Percentiles rank a stretch among this genome's conserved stretches.
Conservation (phyloP, 1,140 invertebrate species). For the Zaprionus gabonicus region DNA sequence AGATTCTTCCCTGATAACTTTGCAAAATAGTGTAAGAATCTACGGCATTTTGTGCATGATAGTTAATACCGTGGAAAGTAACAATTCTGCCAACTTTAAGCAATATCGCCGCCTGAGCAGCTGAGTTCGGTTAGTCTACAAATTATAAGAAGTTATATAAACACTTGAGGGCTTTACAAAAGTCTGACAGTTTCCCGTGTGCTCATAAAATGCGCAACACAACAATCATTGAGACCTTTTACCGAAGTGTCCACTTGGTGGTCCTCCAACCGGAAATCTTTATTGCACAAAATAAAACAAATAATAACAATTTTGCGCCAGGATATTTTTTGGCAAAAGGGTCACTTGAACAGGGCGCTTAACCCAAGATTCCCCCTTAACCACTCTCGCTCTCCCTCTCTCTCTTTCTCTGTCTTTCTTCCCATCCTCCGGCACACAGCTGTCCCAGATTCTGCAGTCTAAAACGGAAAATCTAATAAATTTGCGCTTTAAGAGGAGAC, state of each 20-base stretch:
- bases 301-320: conserved; percentile 7
- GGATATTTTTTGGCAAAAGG: conserved; percentile 8
- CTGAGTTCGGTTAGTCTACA: not conserved
- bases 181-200: not conserved
- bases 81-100: not conserved
- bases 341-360: not conserved
- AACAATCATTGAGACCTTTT: not conserved
- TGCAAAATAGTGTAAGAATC: not conserved
- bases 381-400: not conserved
- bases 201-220: not conserved
- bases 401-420: not conserved
- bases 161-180: not conserved
- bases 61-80: not conserved
- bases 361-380: not conserved
- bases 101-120: not conserved
- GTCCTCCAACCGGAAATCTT: conserved; percentile 7
- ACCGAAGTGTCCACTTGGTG: conserved; percentile 7
- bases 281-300: not conserved
- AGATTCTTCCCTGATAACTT: not conserved
- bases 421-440: not conserved
- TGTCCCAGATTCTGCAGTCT: conserved; percentile 8
- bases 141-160: not conserved
- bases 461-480: conserved; percentile 55
- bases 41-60: not conserved
- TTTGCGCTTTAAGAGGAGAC: conserved; percentile 43